These are phyloP conservation scores for Conomelus anceps DNA, from an alignment of 2,888 invertebrate species.

Conservation along the genomic window DNA sequence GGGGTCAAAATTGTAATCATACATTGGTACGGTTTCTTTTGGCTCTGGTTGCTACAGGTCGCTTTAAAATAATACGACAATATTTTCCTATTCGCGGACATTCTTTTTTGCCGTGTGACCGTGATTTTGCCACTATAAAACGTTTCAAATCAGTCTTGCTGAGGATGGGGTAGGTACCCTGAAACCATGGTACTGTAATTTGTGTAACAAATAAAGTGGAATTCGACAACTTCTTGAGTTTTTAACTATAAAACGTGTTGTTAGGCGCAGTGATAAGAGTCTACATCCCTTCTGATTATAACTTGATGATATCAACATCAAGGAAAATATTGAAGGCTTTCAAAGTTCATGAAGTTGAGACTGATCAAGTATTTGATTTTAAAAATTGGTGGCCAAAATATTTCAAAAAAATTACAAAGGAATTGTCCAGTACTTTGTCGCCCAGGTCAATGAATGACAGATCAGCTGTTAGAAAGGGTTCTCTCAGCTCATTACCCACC, in stretches of 20 bases:
- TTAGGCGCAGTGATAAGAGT: constrained; percentile 20
- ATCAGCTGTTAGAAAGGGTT: too few relatives aligned
- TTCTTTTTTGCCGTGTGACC: constrained; percentile 19
- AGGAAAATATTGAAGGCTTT: constrained; percentile 16
- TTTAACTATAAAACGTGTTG: neutral
- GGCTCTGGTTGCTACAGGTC: too few relatives aligned
- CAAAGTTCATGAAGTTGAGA: constrained; percentile 17
- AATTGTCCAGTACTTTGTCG: too few relatives aligned
- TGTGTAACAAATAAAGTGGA: too few relatives aligned
- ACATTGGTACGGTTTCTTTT: too few relatives aligned
- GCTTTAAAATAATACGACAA: neutral
- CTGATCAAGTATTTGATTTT: constrained; percentile 12
- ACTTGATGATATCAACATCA: constrained; percentile 16
- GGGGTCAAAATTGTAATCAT: too few relatives aligned
- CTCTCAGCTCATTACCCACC: too few relatives aligned
- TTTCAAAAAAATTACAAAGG: constrained; percentile 4
- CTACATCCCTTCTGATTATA: constrained; percentile 24
- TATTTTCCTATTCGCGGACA: constrained; percentile 7
- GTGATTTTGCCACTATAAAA: neutral
- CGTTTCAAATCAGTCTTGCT: too few relatives aligned
- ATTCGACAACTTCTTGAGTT: too few relatives aligned
- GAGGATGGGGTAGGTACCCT: too few relatives aligned
- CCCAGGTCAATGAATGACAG: too few relatives aligned
- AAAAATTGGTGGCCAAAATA: constrained; percentile 23
- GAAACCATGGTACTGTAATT: too few relatives aligned